Evolutionary conservation across 2,113 vertebrate genomes (phyloP).

Genomic region (Varanus komodoensis): DNA sequence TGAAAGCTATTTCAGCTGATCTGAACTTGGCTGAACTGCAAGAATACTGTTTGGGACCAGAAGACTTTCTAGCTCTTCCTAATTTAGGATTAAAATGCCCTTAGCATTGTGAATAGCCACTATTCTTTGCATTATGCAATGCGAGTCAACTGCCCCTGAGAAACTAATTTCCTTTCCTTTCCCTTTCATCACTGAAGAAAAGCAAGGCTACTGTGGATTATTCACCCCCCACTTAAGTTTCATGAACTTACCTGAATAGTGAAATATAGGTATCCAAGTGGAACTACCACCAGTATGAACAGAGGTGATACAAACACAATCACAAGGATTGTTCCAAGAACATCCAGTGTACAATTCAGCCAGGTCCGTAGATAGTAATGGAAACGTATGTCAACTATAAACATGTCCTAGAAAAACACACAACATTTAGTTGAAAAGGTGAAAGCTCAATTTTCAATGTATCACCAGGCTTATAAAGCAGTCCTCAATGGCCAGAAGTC

Average conservation of each 20-base stretch:
- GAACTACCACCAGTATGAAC: conserved; percentile 69
- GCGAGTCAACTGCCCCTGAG: not conserved
- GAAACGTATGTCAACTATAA: conserved; percentile 71
- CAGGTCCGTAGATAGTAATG: conserved; percentile 74
- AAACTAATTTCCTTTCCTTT: not conserved
- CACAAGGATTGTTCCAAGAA: conserved; percentile 71
- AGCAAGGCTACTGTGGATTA: not conserved
- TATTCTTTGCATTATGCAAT: not conserved
- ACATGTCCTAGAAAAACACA: conserved; percentile 67
- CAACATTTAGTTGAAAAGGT: conserved; percentile 2
- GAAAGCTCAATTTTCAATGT: not conserved
- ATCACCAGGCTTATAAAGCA: not conserved
- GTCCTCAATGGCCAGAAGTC: not conserved
- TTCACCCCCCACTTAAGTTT: conserved; percentile 1
- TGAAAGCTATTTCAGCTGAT: not conserved
- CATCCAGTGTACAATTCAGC: conserved; percentile 72
- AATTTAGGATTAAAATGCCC: not conserved
- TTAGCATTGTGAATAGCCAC: not conserved
- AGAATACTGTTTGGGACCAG: not conserved
- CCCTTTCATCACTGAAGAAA: not conserved
- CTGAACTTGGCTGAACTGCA: not conserved
- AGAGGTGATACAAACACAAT: conserved; percentile 69
- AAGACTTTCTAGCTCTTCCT: not conserved
- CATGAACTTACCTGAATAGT: conserved; percentile 70
- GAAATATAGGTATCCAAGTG: conserved; percentile 71